Evolutionary conservation across 2,113 vertebrate genomes (phyloP).

Genomic region (Hipposideros armiger): DNA sequence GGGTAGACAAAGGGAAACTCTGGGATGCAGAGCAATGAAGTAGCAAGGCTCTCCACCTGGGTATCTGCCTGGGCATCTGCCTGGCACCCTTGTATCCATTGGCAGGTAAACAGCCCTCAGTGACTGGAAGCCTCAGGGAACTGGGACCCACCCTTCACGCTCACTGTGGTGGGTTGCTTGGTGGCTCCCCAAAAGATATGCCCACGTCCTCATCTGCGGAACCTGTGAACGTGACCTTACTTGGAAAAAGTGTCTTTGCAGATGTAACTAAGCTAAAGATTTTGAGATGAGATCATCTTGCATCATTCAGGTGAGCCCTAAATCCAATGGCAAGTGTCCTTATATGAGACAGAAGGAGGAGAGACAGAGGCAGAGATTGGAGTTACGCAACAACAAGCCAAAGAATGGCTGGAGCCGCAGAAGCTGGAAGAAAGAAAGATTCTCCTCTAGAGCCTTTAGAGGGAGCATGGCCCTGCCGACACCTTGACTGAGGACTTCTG

Average conservation of each 20-base stretch:
- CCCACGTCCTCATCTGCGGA: neutral
- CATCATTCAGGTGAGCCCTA: neutral
- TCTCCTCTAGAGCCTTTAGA: neutral
- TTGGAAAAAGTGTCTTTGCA: neutral
- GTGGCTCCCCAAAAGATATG: neutral
- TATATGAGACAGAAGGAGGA: neutral
- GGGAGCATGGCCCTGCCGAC: accelerated
- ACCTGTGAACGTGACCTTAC: neutral
- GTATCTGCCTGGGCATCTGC: neutral
- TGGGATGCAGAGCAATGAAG: neutral
- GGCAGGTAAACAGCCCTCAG: neutral
- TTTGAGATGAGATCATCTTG: neutral
- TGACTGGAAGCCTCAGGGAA: neutral
- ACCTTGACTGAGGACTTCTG: neutral
- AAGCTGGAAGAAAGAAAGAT: too few species aligned
- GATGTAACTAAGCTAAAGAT: neutral
- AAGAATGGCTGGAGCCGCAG: neutral
- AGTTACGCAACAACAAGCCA: neutral
- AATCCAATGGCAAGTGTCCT: neutral
- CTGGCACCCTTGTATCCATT: too few species aligned
- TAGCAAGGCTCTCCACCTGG: too few species aligned
- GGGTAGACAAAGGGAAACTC: neutral
- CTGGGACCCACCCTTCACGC: neutral
- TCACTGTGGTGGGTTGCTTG: neutral
- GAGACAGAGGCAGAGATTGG: neutral